Evolutionary conservation across 2,113 vertebrate species (phyloP).

Genomic region (Phaethornis superciliosus): DNA sequence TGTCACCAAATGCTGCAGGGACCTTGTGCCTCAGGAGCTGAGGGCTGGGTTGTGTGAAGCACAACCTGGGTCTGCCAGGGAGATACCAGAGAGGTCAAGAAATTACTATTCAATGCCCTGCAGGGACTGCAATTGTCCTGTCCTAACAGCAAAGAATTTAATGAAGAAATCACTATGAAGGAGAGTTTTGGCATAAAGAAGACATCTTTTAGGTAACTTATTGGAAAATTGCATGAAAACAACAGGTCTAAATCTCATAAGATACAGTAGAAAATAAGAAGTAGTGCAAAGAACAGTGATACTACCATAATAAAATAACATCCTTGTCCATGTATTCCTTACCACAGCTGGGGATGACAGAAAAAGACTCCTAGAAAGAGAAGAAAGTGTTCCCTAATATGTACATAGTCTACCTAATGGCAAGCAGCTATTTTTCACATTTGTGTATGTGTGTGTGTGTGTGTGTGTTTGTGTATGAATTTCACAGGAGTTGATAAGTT

Average conservation of each 20-base stretch:
- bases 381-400: background rate
- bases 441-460: too few species aligned
- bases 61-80: background rate
- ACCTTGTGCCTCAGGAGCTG: background rate
- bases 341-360: background rate
- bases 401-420: background rate
- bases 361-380: background rate
- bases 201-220: background rate
- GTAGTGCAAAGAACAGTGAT: background rate
- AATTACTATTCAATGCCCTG: background rate
- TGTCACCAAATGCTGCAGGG: background rate
- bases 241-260: background rate
- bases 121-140: background rate
- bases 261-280: background rate
- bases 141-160: background rate
- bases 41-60: background rate
- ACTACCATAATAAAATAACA: background rate
- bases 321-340: background rate
- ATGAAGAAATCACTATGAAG: background rate
- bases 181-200: background rate
- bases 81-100: background rate
- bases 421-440: background rate
- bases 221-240: background rate
- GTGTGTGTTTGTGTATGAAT: too few species aligned
- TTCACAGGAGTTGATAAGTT: too few species aligned